These are phyloP conservation scores for Ridgeia piscesae DNA, from an alignment of 1,140 invertebrate species.

Conservation along the genomic window DNA sequence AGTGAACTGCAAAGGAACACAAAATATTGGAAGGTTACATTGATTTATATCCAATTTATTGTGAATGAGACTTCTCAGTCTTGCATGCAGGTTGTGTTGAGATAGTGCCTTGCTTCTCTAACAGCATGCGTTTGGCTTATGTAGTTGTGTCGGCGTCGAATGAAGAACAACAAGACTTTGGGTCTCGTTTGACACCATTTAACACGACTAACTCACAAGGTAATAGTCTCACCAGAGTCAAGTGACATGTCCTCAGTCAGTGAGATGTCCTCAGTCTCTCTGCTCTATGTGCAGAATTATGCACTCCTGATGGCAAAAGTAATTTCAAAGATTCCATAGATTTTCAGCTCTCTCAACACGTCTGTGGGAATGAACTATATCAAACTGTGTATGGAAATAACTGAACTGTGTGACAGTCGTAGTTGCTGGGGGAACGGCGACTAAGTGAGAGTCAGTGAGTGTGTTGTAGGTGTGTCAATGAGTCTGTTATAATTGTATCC, in stretches of 20 bases:
- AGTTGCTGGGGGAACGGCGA: too few species aligned
- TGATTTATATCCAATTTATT: background rate
- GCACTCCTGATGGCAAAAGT: too few species aligned
- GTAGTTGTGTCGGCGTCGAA: background rate
- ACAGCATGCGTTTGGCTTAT: background rate
- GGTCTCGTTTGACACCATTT: background rate
- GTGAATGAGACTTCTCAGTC: background rate
- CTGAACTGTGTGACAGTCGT: too few species aligned
- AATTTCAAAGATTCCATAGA: too few species aligned
- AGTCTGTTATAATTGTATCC: too few species aligned
- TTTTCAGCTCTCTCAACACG: too few species aligned
- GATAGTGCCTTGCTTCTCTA: background rate
- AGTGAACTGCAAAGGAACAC: background rate
- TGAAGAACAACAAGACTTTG: background rate
- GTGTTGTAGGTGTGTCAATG: too few species aligned
- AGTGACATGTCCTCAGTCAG: background rate
- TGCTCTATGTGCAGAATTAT: too few species aligned
- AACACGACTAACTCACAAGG: background rate
- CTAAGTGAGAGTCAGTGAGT: too few species aligned
- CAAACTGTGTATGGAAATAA: too few species aligned
- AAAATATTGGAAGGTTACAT: background rate
- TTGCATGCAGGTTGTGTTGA: background rate
- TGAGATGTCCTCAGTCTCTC: background rate
- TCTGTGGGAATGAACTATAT: too few species aligned
- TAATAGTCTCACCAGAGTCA: background rate